phyloP scores from a whole-genome alignment of 2,113 vertebrate genomes.

The Pachyramphus minor region DNA sequence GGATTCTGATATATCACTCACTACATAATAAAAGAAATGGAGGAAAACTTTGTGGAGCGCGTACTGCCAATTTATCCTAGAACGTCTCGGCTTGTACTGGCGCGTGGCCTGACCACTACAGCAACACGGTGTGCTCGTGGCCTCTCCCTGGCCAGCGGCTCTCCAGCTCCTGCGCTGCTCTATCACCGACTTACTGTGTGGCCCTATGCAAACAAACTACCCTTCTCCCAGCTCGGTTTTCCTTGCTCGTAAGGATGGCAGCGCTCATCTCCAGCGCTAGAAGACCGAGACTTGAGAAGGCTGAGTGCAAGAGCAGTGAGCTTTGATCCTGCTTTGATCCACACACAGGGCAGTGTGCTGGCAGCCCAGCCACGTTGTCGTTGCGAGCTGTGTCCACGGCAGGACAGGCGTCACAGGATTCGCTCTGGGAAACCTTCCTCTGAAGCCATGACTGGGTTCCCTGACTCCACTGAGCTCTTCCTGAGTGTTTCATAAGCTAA shows the following conservation, averaged over 20 bases:
- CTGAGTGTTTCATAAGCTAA: neutral
- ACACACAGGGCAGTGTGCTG: neutral
- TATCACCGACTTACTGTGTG: neutral
- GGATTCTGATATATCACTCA: conserved; percentile 49
- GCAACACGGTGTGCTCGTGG: conserved; percentile 3
- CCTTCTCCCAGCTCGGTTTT: neutral
- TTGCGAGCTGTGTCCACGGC: fast-evolving
- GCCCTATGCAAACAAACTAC: neutral
- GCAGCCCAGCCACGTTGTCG: neutral
- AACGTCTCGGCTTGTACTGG: conserved; percentile 50
- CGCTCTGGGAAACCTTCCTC: neutral
- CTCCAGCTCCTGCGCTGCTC: neutral
- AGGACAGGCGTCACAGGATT: fast-evolving
- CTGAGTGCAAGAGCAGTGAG: neutral
- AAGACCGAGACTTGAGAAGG: fast-evolving
- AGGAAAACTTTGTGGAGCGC: neutral
- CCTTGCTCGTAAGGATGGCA: neutral
- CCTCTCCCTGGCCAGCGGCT: neutral
- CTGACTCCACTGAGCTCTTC: neutral
- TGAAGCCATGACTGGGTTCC: neutral
- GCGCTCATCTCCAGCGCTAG: neutral
- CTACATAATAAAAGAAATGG: conserved; percentile 58
- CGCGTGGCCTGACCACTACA: conserved; percentile 31
- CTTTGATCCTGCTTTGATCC: neutral
- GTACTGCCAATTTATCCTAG: conserved; percentile 47